These are phyloP conservation scores for Saimiri boliviensis DNA, from an alignment of 2,113 vertebrate genomes.

Conservation along the genomic window DNA sequence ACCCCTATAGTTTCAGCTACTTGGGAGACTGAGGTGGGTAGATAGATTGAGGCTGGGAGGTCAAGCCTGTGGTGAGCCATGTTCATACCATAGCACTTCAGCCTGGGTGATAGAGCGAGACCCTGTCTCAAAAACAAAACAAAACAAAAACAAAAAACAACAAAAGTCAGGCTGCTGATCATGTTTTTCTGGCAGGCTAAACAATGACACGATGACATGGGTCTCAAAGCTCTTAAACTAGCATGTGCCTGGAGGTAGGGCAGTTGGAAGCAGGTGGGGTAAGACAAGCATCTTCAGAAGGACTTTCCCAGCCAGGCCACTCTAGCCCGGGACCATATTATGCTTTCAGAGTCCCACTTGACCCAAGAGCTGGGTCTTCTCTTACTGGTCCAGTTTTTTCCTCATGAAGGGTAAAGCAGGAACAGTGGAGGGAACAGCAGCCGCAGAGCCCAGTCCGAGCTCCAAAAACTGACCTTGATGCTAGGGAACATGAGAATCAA, in stretches of 20 bases:
- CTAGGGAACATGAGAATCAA: background rate
- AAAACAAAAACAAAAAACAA: too few relatives aligned
- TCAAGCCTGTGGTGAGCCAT: too few relatives aligned
- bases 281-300: background rate
- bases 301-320: background rate
- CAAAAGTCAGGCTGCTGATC: background rate
- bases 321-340: too few relatives aligned
- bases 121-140: too few relatives aligned
- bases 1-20: too few relatives aligned
- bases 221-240: background rate
- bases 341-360: background rate
- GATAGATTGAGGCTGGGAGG: too few relatives aligned
- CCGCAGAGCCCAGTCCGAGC: background rate
- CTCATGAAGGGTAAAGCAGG: background rate
- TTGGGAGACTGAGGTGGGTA: too few relatives aligned
- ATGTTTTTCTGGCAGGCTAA: background rate
- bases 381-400: background rate
- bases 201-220: too few relatives aligned
- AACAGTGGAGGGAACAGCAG: background rate
- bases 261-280: background rate
- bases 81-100: too few relatives aligned
- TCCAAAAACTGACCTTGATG: background rate
- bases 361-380: background rate
- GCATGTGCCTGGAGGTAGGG: background rate
- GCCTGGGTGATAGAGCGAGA: too few relatives aligned